These are phyloP conservation scores for Microplitis manilae DNA, from an alignment of 2,888 invertebrate genomes.

Conservation along the genomic window DNA sequence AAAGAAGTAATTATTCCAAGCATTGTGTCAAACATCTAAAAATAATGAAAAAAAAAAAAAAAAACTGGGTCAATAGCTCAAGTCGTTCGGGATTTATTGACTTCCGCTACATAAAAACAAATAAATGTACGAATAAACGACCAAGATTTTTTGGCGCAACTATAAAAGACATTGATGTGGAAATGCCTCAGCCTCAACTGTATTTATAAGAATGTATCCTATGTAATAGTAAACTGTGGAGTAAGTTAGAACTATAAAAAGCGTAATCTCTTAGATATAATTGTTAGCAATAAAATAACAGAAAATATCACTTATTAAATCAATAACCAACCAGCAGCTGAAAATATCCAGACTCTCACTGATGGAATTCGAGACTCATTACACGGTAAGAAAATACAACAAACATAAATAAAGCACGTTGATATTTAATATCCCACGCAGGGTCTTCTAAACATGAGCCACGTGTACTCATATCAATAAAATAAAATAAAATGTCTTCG, in stretches of 20 bases:
- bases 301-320: neutral
- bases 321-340: neutral
- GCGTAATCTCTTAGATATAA: neutral
- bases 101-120: no score
- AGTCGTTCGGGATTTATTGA: no score
- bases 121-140: no score
- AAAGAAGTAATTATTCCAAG: no score
- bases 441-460: conserved; percentile 5
- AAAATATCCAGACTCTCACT: neutral
- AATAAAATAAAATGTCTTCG: neutral
- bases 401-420: conserved; percentile 1
- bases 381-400: neutral
- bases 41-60: no score
- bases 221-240: no score
- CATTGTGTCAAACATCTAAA: no score
- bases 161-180: no score
- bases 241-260: neutral
- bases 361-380: neutral
- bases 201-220: no score
- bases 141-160: no score
- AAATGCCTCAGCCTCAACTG: no score
- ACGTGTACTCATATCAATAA: conserved; percentile 6
- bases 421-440: conserved; percentile 1
- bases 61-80: no score
- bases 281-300: neutral